Conservation (phyloP, 35 echinoderm and acorn worm species). For the Apostichopus parvimensis region DNA sequence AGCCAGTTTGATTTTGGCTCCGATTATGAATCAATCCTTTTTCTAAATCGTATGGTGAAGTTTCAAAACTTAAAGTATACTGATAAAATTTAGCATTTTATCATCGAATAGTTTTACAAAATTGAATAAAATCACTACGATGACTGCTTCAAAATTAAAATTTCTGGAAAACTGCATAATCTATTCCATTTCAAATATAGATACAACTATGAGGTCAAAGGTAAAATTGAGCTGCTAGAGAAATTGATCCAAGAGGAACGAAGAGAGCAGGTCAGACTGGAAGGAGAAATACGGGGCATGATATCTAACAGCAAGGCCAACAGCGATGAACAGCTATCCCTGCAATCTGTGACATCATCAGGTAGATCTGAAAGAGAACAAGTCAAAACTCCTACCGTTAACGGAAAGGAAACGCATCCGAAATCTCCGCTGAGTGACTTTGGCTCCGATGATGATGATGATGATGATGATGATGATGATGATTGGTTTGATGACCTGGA, state of each 20-base stretch:
- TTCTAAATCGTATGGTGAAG: too few relatives aligned
- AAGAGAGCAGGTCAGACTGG: neutral
- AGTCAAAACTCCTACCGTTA: neutral
- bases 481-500: neutral
- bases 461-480: neutral
- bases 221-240: constrained; percentile 15
- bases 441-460: neutral
- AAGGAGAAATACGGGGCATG: constrained; percentile 17
- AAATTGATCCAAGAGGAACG: constrained; percentile 12
- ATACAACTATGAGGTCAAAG: constrained; percentile 24
- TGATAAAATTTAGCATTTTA: too few relatives aligned
- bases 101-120: too few relatives aligned
- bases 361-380: neutral
- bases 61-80: too few relatives aligned
- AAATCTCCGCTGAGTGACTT: neutral
- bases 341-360: constrained; percentile 4
- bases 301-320: neutral
- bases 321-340: constrained; percentile 1
- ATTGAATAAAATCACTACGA: too few relatives aligned
- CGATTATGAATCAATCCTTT: too few relatives aligned
- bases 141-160: too few relatives aligned
- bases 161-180: too few relatives aligned
- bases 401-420: neutral
- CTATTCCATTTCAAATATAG: neutral
- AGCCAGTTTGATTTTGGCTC: too few relatives aligned